A percentile compares a stretch with the other conserved stretches of the same genome.
Conservation (phyloP, 1,140 invertebrate species). For the Lasioglossum albipes region DNA sequence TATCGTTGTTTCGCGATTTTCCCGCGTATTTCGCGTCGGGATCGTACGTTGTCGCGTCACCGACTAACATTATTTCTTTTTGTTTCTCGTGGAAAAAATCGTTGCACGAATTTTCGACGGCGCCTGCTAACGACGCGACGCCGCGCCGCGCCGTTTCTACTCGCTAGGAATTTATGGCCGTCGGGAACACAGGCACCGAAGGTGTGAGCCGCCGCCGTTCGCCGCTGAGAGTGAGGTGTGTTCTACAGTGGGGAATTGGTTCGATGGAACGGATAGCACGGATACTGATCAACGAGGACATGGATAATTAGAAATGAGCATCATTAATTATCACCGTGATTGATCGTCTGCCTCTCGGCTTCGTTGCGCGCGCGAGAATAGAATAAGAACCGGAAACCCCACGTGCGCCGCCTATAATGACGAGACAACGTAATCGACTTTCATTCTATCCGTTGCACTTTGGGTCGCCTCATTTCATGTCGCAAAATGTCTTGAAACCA, state of each 20-base stretch:
- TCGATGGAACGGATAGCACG: constrained; percentile 48
- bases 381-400: constrained; percentile 28
- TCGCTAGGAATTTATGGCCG: neutral
- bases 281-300: constrained; percentile 55
- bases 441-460: no score
- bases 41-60: no score
- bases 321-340: constrained; percentile 44
- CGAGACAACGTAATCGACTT: no score
- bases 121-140: constrained; percentile 25
- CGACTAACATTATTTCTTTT: no score
- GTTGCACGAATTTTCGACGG: neutral
- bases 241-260: constrained; percentile 15
- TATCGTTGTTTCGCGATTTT: neutral
- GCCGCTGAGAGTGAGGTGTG: neutral
- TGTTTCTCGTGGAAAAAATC: neutral
- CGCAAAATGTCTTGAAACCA: no score
- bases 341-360: constrained; percentile 4
- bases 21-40: neutral
- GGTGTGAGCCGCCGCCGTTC: constrained; percentile 3
- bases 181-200: neutral
- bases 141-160: constrained; percentile 1
- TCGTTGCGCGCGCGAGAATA: neutral
- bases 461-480: no score
- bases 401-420: constrained; percentile 1
- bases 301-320: constrained; percentile 54